Percentiles rank a stretch among this genome's conserved stretches.
Conservation (phyloP, 1,140 invertebrate genomes). For the Zaprionus lachaisei region DNA sequence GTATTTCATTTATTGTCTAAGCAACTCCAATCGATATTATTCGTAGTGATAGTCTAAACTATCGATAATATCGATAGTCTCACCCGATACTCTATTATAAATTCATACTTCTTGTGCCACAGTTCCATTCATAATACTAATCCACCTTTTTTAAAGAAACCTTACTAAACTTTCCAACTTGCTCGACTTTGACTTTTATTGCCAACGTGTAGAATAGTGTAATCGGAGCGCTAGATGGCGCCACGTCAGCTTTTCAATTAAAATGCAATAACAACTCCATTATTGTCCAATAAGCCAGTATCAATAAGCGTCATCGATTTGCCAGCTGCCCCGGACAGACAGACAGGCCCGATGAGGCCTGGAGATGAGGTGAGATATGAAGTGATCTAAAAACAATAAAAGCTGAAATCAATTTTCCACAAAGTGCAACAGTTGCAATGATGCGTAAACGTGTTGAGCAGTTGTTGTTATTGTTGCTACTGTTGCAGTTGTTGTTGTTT, state of each 20-base stretch:
- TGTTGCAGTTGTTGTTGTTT: constrained; percentile 15
- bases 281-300: constrained; percentile 68
- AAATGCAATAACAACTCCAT: constrained; percentile 82
- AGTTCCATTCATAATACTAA: neutral
- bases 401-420: constrained; percentile 75
- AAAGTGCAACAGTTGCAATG: constrained; percentile 54
- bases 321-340: constrained; percentile 28
- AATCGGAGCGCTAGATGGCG: constrained; percentile 42
- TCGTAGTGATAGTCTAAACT: too few species aligned
- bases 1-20: too few species aligned
- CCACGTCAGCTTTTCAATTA: constrained; percentile 70
- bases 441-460: constrained; percentile 76
- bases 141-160: neutral
- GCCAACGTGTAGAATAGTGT: constrained; percentile 35
- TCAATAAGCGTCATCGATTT: constrained; percentile 68
- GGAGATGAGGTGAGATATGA: constrained; percentile 79
- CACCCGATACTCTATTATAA: too few species aligned
- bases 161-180: neutral
- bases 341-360: constrained; percentile 1
- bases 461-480: constrained; percentile 32
- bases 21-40: too few species aligned
- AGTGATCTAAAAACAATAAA: constrained; percentile 74
- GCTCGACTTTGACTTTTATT: neutral
- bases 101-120: too few species aligned
- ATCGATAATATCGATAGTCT: too few species aligned